Evolutionary conservation across 1,140 invertebrate genomes (phyloP).

Genomic region (Zaprionus tsacasi): DNA sequence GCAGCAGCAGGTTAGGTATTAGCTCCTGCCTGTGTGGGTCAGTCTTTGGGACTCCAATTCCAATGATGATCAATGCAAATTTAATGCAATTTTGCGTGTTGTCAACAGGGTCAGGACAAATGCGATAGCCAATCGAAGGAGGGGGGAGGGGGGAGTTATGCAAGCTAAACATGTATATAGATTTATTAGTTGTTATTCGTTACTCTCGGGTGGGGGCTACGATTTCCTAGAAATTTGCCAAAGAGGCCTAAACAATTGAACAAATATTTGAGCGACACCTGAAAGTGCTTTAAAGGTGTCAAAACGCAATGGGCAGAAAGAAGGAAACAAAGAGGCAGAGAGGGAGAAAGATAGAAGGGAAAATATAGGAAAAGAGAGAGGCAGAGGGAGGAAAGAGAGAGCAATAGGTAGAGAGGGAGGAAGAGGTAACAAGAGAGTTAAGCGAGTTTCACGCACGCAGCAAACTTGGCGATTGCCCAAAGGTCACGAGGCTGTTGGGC

Average conservation of each 20-base stretch:
- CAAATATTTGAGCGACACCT: constrained; percentile 32
- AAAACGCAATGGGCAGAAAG: constrained; percentile 9
- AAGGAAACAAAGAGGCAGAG: neutral
- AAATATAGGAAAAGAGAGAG: neutral
- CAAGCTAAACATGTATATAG: neutral
- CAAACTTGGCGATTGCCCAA: constrained; percentile 16
- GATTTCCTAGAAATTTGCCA: constrained; percentile 18
- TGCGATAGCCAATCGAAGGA: constrained; percentile 9
- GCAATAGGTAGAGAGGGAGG: neutral
- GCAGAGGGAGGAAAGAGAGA: neutral
- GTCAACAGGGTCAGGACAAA: constrained; percentile 8
- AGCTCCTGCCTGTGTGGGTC: neutral
- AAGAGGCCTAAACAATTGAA: constrained; percentile 18
- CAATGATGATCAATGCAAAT: constrained; percentile 68
- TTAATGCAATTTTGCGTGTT: constrained; percentile 50
- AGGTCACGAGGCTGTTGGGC: constrained; percentile 24
- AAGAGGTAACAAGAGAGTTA: neutral
- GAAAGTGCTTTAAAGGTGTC: constrained; percentile 39
- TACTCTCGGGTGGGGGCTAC: neutral
- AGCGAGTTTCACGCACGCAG: neutral
- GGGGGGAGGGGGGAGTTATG: neutral
- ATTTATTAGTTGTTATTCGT: neutral
- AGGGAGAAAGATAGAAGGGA: neutral
- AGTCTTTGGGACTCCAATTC: neutral
- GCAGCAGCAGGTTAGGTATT: neutral